Percentiles rank a stretch among this genome's conserved stretches.
phyloP scores from a whole-genome alignment of 2,113 vertebrate species.

The Sinocyclocheilus grahami region DNA sequence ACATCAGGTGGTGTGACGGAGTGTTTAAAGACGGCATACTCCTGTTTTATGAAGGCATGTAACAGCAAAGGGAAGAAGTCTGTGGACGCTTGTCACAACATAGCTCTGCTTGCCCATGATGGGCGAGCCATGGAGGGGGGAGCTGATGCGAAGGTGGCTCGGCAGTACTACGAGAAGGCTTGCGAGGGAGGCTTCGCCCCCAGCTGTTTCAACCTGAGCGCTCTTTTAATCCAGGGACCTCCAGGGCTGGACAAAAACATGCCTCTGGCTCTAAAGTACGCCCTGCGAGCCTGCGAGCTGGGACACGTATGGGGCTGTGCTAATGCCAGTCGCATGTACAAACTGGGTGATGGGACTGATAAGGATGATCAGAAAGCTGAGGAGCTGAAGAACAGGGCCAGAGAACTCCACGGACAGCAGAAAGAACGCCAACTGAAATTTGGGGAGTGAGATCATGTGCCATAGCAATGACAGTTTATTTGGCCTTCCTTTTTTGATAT shows the following conservation, averaged over 20 bases:
- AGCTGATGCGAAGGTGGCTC: conserved; percentile 73
- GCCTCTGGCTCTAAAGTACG: conserved; percentile 82
- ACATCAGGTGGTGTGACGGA: conserved; percentile 81
- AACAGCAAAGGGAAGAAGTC: conserved; percentile 85
- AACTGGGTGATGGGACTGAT: conserved; percentile 86
- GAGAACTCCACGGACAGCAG: conserved; percentile 80
- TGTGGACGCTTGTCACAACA: conserved; percentile 85
- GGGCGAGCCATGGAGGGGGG: conserved; percentile 76
- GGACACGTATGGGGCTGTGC: conserved; percentile 93
- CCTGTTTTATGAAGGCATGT: conserved; percentile 86
- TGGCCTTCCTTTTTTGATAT: no score
- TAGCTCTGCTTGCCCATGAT: conserved; percentile 83
- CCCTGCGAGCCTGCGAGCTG: conserved; percentile 86
- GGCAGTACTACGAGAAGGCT: conserved; percentile 86
- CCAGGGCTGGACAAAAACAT: conserved; percentile 84
- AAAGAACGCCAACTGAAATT: conserved; percentile 72
- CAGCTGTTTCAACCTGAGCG: conserved; percentile 92
- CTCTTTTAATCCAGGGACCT: conserved; percentile 83
- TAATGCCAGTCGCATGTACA: conserved; percentile 96
- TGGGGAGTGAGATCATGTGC: conserved; percentile 62
- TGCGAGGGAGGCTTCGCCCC: conserved; percentile 83
- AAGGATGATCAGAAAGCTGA: conserved; percentile 88
- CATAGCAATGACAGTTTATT: no score
- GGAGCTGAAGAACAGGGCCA: conserved; percentile 86
- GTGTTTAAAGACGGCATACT: conserved; percentile 86